Conservation (phyloP, 1,140 invertebrate species). For the Tetraneura akinire region DNA sequence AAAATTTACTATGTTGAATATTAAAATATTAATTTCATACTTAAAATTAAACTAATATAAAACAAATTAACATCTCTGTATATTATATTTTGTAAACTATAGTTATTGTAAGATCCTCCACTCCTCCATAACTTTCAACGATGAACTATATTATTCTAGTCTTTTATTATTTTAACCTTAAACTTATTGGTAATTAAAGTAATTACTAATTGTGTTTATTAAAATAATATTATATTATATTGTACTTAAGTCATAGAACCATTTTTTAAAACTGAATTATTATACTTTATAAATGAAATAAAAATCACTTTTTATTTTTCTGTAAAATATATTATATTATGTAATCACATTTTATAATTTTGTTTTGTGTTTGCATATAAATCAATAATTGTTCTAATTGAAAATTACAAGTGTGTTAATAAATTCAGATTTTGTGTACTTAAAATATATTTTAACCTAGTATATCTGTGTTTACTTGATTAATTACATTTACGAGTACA, state of each 20-base stretch:
- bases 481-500: neutral
- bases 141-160: slow-evolving; percentile 11
- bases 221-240: slow-evolving; percentile 7
- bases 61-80: neutral
- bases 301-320: neutral
- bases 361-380: neutral
- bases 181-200: no score
- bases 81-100: neutral
- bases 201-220: neutral
- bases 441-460: no score
- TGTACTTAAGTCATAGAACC: slow-evolving; percentile 12
- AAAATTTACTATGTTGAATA: no score
- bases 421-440: neutral
- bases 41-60: no score
- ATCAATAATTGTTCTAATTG: neutral
- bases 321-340: no score
- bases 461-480: no score
- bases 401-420: neutral
- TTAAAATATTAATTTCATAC: no score
- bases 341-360: neutral
- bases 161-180: neutral
- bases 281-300: neutral
- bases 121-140: neutral
- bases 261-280: neutral
- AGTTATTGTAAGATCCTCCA: neutral